Conservation (phyloP, 2,888 invertebrate genomes). For the Xestia rhomboidea region DNA sequence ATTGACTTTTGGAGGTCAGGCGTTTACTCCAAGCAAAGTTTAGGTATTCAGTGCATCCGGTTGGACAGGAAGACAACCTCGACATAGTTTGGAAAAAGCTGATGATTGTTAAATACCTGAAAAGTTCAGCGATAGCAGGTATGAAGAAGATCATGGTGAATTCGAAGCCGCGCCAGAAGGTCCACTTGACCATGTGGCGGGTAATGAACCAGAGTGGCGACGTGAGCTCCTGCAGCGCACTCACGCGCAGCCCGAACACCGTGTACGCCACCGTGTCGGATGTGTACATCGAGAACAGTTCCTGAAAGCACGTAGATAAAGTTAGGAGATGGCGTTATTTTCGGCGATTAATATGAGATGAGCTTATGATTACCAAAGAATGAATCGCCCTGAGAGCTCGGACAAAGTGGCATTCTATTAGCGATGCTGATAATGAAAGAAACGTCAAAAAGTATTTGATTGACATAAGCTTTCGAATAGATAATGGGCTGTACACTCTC, state of each 20-base stretch:
- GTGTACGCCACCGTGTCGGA: constrained; percentile 83
- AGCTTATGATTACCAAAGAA: background rate
- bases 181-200: constrained; percentile 83
- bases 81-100: background rate
- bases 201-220: constrained; percentile 84
- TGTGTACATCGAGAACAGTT: constrained; percentile 83
- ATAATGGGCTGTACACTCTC: background rate
- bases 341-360: background rate
- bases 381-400: background rate
- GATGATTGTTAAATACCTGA: constrained; percentile 69
- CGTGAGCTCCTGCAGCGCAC: constrained; percentile 76
- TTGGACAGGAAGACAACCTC: background rate
- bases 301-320: constrained; percentile 66
- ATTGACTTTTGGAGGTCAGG: background rate
- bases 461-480: background rate
- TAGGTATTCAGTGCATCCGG: background rate
- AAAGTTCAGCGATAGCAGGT: constrained; percentile 75
- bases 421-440: background rate
- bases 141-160: constrained; percentile 81
- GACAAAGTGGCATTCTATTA: background rate
- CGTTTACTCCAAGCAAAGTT: background rate
- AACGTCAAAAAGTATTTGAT: no score
- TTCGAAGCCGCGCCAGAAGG: constrained; percentile 82
- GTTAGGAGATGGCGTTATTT: background rate
- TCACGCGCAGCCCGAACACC: constrained; percentile 81